Evolutionary conservation across 1,140 invertebrate genomes (phyloP).

Genomic region (Drosophila melanica): DNA sequence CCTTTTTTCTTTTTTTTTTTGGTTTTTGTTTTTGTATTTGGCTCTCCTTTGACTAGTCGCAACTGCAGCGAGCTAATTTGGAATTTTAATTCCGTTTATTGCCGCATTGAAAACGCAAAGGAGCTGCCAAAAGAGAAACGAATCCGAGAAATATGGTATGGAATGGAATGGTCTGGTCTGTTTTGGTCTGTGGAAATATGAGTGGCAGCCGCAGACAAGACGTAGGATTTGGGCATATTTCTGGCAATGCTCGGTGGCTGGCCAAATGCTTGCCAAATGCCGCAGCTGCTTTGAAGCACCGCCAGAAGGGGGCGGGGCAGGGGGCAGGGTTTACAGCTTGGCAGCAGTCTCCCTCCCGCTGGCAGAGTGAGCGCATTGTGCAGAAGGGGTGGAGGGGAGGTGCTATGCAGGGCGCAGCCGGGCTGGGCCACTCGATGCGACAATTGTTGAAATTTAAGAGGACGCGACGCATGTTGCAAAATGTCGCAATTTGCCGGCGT

Average conservation of each 20-base stretch:
- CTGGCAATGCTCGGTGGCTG: slow-evolving; percentile 30
- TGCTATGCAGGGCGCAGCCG: not conserved
- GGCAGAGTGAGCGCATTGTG: too few species aligned
- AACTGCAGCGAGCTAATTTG: slow-evolving; percentile 74
- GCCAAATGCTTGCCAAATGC: slow-evolving; percentile 46
- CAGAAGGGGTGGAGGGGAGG: not conserved
- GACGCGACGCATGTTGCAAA: slow-evolving; percentile 70
- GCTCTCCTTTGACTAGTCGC: slow-evolving; percentile 22
- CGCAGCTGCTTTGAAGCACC: slow-evolving; percentile 66
- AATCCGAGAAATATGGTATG: slow-evolving; percentile 21
- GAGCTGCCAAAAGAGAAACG: slow-evolving; percentile 53
- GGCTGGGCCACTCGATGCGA: slow-evolving; percentile 37
- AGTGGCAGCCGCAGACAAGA: slow-evolving; percentile 56
- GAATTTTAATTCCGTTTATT: slow-evolving; percentile 77
- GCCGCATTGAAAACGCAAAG: slow-evolving; percentile 64
- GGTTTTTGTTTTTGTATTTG: slow-evolving; percentile 15
- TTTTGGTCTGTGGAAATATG: slow-evolving; percentile 31
- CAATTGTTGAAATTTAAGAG: slow-evolving; percentile 75
- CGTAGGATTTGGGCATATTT: slow-evolving; percentile 39
- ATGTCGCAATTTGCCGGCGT: slow-evolving; percentile 62
- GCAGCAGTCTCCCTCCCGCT: slow-evolving; percentile 22
- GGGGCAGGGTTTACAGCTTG: not conserved
- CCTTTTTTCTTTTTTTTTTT: too few species aligned
- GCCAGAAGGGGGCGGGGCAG: slow-evolving; percentile 6
- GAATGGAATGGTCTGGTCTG: not conserved